These are phyloP conservation scores for Pantherophis alleghaniensis DNA, from an alignment of 2,797 vertebrate species.

Conservation along the genomic window DNA sequence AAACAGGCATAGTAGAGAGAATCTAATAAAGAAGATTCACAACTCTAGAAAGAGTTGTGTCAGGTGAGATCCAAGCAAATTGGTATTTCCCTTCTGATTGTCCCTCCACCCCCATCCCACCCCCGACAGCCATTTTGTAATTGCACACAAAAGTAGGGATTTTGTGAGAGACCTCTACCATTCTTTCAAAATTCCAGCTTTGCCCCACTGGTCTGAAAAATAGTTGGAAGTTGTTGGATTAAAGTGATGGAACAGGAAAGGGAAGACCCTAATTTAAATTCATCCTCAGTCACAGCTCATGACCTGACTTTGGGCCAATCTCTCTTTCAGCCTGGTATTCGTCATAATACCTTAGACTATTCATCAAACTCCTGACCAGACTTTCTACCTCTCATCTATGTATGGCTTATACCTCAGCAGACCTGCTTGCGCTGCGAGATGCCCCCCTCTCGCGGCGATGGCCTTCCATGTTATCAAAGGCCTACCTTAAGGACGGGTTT, in stretches of 20 bases:
- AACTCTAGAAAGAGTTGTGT: background rate
- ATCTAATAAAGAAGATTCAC: background rate
- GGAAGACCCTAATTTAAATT: background rate
- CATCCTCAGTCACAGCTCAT: background rate
- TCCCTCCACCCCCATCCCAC: too few relatives aligned
- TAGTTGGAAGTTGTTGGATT: background rate
- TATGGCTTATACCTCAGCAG: too few relatives aligned
- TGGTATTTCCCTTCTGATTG: background rate
- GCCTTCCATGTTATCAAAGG: too few relatives aligned
- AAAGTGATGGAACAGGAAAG: background rate
- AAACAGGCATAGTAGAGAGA: background rate
- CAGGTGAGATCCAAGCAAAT: background rate
- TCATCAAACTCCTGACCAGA: too few relatives aligned
- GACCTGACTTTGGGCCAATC: background rate
- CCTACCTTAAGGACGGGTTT: too few relatives aligned
- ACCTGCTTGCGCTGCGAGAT: too few relatives aligned
- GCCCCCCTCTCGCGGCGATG: too few relatives aligned
- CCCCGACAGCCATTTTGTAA: background rate
- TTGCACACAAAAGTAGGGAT: background rate
- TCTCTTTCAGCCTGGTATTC: background rate
- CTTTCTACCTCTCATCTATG: too few relatives aligned
- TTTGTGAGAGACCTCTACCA: background rate
- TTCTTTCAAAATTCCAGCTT: background rate
- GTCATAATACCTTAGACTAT: too few relatives aligned
- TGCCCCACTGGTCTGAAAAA: background rate